These are phyloP conservation scores for Caenorhabditis sp. DNA, from an alignment of 2,888 invertebrate genomes.

Conservation along the genomic window DNA sequence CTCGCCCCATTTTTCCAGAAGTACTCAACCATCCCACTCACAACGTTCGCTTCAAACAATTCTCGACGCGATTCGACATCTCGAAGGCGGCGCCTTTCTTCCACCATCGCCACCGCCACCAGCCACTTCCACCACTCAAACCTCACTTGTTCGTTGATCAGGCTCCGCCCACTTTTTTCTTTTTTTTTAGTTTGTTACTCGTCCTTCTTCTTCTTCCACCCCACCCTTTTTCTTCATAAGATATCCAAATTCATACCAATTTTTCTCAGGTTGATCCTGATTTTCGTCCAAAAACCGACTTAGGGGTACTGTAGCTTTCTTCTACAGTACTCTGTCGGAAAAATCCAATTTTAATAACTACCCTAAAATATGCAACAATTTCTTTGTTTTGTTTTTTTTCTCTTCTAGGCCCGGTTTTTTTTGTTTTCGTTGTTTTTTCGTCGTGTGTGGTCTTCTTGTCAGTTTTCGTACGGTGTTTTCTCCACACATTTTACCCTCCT, in stretches of 20 bases:
- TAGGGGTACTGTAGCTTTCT: no score
- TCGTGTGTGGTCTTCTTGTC: constrained; percentile 30
- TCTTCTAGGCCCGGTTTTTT: not conserved
- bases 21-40: constrained; percentile 26
- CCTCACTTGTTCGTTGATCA: constrained; percentile 50
- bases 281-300: no score
- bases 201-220: not conserved
- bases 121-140: constrained; percentile 51
- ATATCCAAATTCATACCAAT: not conserved
- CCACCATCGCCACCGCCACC: constrained; percentile 42
- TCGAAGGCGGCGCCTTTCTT: constrained; percentile 77
- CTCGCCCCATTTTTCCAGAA: no score
- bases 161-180: constrained; percentile 6
- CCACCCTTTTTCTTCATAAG: not conserved
- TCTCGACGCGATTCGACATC: constrained; percentile 94
- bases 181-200: constrained; percentile 6
- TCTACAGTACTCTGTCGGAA: no score
- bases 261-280: constrained; percentile 35
- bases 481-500: constrained; percentile 19
- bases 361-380: constrained; percentile 18
- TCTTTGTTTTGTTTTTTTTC: constrained; percentile 2
- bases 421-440: constrained; percentile 17
- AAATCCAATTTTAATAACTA: constrained; percentile 5
- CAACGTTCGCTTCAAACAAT: constrained; percentile 84
- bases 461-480: constrained; percentile 1